These are phyloP conservation scores for Tachyglossus aculeatus DNA, from an alignment of 2,797 vertebrate species.

Conservation along the genomic window DNA sequence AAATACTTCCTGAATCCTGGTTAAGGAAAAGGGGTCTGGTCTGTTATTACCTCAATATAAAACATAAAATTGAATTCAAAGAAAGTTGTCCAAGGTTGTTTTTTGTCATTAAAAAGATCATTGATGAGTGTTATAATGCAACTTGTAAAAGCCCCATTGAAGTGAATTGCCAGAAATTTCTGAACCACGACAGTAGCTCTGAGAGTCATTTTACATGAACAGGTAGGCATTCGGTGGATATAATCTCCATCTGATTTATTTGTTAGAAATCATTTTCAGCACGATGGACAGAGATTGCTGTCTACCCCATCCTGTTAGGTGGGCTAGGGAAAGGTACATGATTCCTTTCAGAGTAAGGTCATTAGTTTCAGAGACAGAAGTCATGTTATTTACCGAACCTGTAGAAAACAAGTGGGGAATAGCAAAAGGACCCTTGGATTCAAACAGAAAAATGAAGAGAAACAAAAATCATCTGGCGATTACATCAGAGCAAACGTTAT, in stretches of 20 bases:
- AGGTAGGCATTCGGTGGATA: conserved; percentile 36
- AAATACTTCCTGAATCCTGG: background rate
- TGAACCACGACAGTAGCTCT: background rate
- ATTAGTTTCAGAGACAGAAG: conserved; percentile 12
- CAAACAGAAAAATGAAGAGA: no score
- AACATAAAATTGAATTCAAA: background rate
- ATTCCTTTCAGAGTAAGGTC: background rate
- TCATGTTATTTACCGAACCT: no score
- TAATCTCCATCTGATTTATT: background rate
- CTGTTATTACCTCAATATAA: background rate
- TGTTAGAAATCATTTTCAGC: conserved; percentile 20
- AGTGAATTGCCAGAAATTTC: conserved; percentile 17
- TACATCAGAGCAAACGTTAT: conserved; percentile 30
- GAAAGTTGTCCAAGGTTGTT: background rate
- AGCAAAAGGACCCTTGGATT: no score
- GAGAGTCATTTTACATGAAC: conserved; percentile 7
- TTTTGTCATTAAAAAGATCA: conserved; percentile 15
- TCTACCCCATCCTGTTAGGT: background rate
- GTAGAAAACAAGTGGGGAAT: no score
- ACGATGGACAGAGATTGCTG: conserved; percentile 4
- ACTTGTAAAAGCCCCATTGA: conserved; percentile 21
- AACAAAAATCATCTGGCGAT: conserved; percentile 6
- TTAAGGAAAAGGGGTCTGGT: background rate
- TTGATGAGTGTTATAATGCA: conserved; percentile 4
- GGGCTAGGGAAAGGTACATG: fast-evolving